Conservation (phyloP, 2,113 vertebrate genomes). For the Percina caprodes region DNA sequence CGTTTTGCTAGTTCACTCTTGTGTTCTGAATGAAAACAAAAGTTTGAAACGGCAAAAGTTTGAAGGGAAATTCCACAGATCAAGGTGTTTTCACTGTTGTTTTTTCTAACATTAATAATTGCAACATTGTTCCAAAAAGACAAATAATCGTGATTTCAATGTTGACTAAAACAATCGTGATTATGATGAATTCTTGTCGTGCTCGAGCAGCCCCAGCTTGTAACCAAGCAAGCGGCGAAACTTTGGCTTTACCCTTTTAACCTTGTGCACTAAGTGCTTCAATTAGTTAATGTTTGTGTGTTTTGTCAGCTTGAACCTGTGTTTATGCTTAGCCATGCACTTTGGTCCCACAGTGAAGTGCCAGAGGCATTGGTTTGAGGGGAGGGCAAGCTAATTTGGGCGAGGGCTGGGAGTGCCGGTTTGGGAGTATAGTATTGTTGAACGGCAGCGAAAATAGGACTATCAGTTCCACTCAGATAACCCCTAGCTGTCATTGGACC, state of each 20-base stretch:
- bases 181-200: no score
- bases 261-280: slow-evolving; percentile 56
- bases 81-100: no score
- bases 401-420: slow-evolving; percentile 55
- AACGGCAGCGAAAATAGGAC: slow-evolving; percentile 85
- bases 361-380: slow-evolving; percentile 58
- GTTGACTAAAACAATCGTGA: no score
- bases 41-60: no score
- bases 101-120: no score
- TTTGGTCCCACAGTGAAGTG: slow-evolving; percentile 72
- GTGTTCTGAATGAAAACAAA: no score
- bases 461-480: slow-evolving; percentile 95
- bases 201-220: not conserved
- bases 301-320: slow-evolving; percentile 74
- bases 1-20: no score
- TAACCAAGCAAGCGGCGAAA: slow-evolving; percentile 37
- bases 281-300: slow-evolving; percentile 69
- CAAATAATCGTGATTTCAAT: no score
- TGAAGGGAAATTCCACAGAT: no score
- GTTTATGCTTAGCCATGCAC: slow-evolving; percentile 78
- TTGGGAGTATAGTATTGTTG: slow-evolving; percentile 81
- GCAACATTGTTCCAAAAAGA: no score
- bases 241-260: slow-evolving; percentile 29
- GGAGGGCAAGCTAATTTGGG: slow-evolving; percentile 73
- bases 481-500: slow-evolving; percentile 91